Conservation (phyloP, 2,113 vertebrate species). For the Anhinga anhinga region DNA sequence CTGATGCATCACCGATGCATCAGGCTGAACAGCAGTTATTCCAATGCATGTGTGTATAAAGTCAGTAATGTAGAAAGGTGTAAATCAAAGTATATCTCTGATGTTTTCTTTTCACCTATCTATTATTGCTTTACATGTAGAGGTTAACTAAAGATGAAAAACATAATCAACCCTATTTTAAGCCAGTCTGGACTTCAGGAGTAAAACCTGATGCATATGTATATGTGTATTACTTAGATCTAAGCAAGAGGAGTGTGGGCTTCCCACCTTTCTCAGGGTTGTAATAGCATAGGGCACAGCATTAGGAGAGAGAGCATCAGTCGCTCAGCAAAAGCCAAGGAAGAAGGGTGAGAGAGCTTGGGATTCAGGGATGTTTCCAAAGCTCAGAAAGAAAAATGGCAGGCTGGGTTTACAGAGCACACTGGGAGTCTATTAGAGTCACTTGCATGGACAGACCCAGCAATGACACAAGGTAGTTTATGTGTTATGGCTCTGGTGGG, state of each 20-base stretch:
- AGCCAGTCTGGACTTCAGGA: not conserved
- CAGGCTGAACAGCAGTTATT: not conserved
- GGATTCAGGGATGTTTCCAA: not conserved
- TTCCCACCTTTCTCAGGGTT: not conserved
- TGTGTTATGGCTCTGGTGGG: not conserved
- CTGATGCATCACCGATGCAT: not conserved
- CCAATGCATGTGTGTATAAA: not conserved
- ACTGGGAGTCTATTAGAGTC: not conserved
- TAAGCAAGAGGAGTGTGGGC: fast-evolving
- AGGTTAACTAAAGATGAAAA: not conserved
- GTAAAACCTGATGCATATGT: not conserved
- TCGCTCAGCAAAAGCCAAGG: not conserved
- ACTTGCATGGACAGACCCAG: not conserved
- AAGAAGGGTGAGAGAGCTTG: not conserved
- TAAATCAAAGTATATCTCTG: not conserved
- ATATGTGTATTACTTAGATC: not conserved
- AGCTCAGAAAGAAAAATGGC: not conserved
- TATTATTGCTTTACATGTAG: not conserved
- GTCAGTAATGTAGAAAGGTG: not conserved
- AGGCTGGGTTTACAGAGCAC: not conserved
- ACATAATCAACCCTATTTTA: not conserved
- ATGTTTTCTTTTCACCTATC: not conserved
- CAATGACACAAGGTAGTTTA: not conserved
- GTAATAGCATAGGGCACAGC: fast-evolving
- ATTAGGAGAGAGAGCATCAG: not conserved